Conservation (phyloP, 1,140 invertebrate species). For the Apis dorsata region DNA sequence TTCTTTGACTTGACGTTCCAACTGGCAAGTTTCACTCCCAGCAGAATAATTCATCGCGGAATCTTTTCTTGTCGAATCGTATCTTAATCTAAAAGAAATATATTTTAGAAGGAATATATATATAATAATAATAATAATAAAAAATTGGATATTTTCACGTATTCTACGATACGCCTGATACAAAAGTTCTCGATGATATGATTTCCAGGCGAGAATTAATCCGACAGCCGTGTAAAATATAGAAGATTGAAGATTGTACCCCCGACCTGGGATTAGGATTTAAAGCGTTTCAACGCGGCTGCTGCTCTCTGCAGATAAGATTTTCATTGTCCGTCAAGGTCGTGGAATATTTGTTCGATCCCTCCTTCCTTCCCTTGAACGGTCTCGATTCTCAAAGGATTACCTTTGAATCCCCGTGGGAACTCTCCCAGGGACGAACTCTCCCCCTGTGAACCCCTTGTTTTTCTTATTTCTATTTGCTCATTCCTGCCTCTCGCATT, state of each 20-base stretch:
- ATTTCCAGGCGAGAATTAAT: neutral
- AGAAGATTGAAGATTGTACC: neutral
- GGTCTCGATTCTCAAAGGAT: slow-evolving; percentile 48
- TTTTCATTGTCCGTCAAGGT: slow-evolving; percentile 48
- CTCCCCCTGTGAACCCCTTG: neutral
- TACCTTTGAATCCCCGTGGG: slow-evolving; percentile 53
- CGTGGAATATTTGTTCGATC: slow-evolving; percentile 3
- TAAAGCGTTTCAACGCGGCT: slow-evolving; percentile 23
- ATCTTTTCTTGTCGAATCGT: too few relatives aligned
- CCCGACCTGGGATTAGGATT: slow-evolving; percentile 27
- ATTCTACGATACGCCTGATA: too few relatives aligned
- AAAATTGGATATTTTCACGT: neutral
- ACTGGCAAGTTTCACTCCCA: too few relatives aligned
- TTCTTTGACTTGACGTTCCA: too few relatives aligned
- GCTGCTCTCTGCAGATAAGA: slow-evolving; percentile 45
- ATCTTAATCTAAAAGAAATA: too few relatives aligned
- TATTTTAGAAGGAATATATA: too few relatives aligned
- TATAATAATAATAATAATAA: too few relatives aligned
- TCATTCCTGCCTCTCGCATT: neutral
- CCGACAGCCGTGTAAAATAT: neutral
- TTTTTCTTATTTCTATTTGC: neutral
- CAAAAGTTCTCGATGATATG: neutral
- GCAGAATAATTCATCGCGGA: too few relatives aligned
- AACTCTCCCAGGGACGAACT: slow-evolving; percentile 11
- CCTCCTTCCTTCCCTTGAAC: neutral